Evolutionary conservation across 2,113 vertebrate genomes (phyloP), one percentile per base, ranked within the genome.

Genomic region (Hyaena hyaena): DNA sequence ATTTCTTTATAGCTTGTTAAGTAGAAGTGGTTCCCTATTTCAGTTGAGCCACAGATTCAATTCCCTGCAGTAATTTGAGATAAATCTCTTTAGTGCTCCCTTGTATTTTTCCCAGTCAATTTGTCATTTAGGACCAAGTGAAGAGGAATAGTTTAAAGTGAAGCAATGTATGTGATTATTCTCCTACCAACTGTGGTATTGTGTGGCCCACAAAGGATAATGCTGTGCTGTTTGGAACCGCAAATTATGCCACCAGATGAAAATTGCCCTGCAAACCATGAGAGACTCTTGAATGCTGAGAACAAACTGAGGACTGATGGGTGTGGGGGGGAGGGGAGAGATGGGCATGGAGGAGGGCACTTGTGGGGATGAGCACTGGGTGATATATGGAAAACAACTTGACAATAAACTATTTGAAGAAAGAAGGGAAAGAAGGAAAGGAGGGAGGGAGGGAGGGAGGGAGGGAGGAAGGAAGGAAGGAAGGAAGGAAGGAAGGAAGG

Each of bases 61-160:
- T 95, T 97, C 91, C 55, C 79, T 94, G 65, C 17, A 96, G 91
- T 93, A 97, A 98, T 94, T 96, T 96, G 61, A 43, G 79, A 97
- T 94, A 74, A 82, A 97, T 97, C 95, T 97, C 65, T 92, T 97
- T 93, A 95, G 53, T 83, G 77, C 58, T 93, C n/a, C 11, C 43
- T 73, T 86, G 71, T 50, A 73, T 92, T 68, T 88, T 95, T 45
- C 77, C 88, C 55, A 77, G 76, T 95, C 86, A 95, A 33, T 96
- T 91, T 97, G n/a, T 0, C 17, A 88, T 98, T 98, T 94, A 95
- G 53, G 55, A 96, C 1, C 0, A 3, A 93, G 23, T 87, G 11
- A 95, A 88, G 53, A 92, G 48, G 33, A 53, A 87, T 96, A 43
- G 80, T 80, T 79, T 84, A 96, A 96, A 96, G 61, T 0, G 2